Evolutionary conservation across 1,140 invertebrate genomes (phyloP), one percentile per base, ranked within the genome.

Genomic region (Drosophila teissieri): DNA sequence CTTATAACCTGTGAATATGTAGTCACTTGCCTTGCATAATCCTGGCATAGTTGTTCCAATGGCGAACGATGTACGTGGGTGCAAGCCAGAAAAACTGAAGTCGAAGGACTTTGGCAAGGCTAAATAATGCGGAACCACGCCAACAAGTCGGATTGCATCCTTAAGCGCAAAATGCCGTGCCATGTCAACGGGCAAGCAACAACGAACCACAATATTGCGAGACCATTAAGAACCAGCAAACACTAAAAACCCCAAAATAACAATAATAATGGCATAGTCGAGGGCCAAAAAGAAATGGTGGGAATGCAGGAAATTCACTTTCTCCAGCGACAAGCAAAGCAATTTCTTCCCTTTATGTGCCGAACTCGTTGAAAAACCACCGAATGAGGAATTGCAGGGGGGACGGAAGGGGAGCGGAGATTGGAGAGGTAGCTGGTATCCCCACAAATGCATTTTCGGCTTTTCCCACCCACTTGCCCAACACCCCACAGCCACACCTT

Each of bases 141-240:
- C 67, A 46, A 17, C 34, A 55, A 69, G 65, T 37, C 61, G 42
- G 51, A 49, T 48, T 74, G 56, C 74, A 86, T 78, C 64, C 78
- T 78, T 75, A 75, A 85, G 82, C 61, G 65, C 54, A 60, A 52
- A 75, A 88, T 88, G 63, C 62, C 82, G 83, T 86, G 83, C 69
- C 61, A 65, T 62, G 61, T 72, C 58, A 64, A 76, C 31, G 61
- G 52, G 8, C 63, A 60, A 36, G 39, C 37, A 60, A 65, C 48
- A 79, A 57, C 70, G 49, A 63, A 64, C 39, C 68, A 34, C 55
- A 51, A 48, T 63, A 76, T 79, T 72, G 75, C 70, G 58, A 48
- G 57, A 65, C 72, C 67, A 77, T 85, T 73, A 85, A 84, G 84
- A 81, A 78, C 58, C 45, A 60, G 15, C 44, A 67, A 69, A 53